phyloP scores from a whole-genome alignment of 2,113 vertebrate genomes.

The Marmota flaviventris region DNA sequence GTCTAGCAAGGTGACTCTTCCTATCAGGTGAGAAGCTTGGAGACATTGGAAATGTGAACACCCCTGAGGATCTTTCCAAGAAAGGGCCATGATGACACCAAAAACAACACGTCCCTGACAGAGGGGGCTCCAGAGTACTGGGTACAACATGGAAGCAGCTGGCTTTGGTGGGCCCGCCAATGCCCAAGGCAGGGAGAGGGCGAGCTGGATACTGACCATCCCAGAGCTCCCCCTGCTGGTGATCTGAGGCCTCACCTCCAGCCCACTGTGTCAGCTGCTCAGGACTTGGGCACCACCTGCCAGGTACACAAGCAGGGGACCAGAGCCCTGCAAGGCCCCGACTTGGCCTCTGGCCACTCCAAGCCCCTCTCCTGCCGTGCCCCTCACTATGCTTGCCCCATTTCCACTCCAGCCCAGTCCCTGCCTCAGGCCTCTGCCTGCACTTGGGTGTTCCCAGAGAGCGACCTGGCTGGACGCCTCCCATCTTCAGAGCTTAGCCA shows the following conservation, averaged over 20 bases:
- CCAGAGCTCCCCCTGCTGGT: background rate
- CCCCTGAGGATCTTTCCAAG: background rate
- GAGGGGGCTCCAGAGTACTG: rapidly evolving
- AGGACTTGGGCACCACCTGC: too few species aligned
- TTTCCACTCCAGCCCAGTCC: rapidly evolving
- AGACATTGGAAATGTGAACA: background rate
- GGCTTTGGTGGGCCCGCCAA: too few species aligned
- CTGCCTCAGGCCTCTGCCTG: background rate
- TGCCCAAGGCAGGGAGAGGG: background rate
- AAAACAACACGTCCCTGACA: rapidly evolving
- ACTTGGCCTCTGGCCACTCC: background rate
- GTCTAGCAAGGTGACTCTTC: background rate
- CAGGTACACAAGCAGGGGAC: background rate
- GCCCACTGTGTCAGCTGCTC: background rate
- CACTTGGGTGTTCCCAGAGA: rapidly evolving
- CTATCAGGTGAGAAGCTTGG: background rate
- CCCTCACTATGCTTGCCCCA: background rate
- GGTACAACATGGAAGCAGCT: too few species aligned
- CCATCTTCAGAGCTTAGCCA: too few species aligned
- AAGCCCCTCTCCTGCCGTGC: too few species aligned
- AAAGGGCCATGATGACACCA: rapidly evolving
- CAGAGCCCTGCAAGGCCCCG: background rate
- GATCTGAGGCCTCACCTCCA: background rate
- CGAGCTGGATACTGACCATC: rapidly evolving
- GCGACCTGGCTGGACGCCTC: too few species aligned